Evolutionary conservation across 2,113 vertebrate genomes (phyloP), one percentile per base, ranked within the genome.

Genomic region (Ochotona curzoniae): DNA sequence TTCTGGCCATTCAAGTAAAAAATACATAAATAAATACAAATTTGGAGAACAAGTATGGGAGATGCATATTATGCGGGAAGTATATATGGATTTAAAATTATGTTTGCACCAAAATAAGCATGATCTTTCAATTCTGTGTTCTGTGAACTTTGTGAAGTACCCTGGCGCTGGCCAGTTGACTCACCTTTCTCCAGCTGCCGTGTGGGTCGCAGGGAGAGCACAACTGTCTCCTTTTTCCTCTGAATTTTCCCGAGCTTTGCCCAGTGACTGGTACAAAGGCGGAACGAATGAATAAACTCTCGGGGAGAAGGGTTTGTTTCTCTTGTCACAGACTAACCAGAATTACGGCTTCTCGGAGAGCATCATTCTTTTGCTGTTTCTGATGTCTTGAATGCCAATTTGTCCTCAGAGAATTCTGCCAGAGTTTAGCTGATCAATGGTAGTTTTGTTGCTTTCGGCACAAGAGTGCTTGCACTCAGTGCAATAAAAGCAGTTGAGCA

Each of bases 401-500:
- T 91, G 20, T 71, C 63, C 35, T 84, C 47, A 91, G 89, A 81
- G 74, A 90, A 79, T 87, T 81, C 32, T 81, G 74, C 83, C 67
- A 54, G 85, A 73, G 90, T 93, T 92, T 81, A 80, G 86, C 71
- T 60, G 66, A 86, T 74, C 51, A 57, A 80, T 17, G n/a, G 20
- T 13, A 12, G 17, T 14, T 71, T 70, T 61, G 84, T 80, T 30
- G 32, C 12, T 70, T 88, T 25, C 44, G 9, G 0, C 70, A 74
- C 3, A 76, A 83, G 70, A 92, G 75, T 73, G 47, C 5, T 80
- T 83, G 86, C 79, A 69, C 75, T 54, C 83, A 94, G 15, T 14
- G 69, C 49, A 67, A 89, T 80, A 80, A 89, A 95, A 96, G 38
- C 47, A 83, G 61, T 51, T 89, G 63, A 49, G 66, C 92, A 85